Percentiles rank a stretch among this genome's conserved stretches.
phyloP scores from a whole-genome alignment of 2,888 invertebrate genomes.

The Amitus sp. region DNA sequence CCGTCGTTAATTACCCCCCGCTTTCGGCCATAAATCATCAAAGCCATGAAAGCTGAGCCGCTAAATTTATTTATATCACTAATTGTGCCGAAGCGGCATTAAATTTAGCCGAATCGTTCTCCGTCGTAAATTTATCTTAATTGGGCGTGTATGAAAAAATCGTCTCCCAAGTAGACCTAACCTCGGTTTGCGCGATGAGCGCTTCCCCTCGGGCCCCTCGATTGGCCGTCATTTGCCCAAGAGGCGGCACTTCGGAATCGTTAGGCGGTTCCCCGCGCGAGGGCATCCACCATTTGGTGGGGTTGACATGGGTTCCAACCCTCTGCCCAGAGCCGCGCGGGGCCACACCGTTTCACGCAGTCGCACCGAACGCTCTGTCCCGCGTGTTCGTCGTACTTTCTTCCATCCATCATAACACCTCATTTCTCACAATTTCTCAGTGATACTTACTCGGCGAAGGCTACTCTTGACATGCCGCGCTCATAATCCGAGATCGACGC shows the following conservation, averaged over 20 bases:
- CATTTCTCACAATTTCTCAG: background rate
- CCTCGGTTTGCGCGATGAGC: no score
- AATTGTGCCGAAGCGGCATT: conserved; percentile 8
- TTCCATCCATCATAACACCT: conserved; percentile 3
- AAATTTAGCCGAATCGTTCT: background rate
- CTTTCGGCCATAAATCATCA: background rate
- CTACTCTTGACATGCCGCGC: no score
- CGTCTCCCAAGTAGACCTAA: conserved; percentile 6
- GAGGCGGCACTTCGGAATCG: conserved; percentile 18
- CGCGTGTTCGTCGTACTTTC: conserved; percentile 33
- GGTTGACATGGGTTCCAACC: no score
- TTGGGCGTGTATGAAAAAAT: conserved; percentile 22
- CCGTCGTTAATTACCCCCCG: background rate
- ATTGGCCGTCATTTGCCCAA: background rate
- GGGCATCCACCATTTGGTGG: no score
- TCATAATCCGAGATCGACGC: background rate
- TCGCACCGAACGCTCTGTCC: conserved; percentile 57
- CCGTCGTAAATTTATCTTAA: conserved; percentile 2
- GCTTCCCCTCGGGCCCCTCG: background rate
- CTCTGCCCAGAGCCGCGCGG: conserved; percentile 40
- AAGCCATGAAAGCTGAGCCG: background rate
- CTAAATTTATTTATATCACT: conserved; percentile 4
- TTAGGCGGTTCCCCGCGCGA: conserved; percentile 23
- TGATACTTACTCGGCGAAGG: background rate
- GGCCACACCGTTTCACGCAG: conserved; percentile 64